Base-by-base conservation (phyloP, 2,888 invertebrate species). In the Leptopilina drosophilae region DNA sequence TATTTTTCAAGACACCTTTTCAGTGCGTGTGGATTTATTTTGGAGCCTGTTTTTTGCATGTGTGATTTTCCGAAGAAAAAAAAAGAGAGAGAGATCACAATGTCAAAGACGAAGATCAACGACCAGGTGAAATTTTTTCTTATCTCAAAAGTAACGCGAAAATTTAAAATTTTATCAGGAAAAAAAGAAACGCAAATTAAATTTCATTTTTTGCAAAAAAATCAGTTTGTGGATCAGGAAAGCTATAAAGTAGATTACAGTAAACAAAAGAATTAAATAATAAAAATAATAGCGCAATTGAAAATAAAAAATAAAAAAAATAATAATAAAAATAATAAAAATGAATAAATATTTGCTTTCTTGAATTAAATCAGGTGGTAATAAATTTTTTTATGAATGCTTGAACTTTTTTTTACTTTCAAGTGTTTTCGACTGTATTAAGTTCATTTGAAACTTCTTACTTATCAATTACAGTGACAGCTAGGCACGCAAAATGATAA, bases 51-150 rank as follows among this genome's bases (percentile, higher is more conserved):
- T 8, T n/a, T 53, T 33, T 53, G 26, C 49, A 46, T 20, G 26
- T n/a, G 40, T 64, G 14, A 64, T 69, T 53, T 46, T 20, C 46
- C n/a, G 33, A 62, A 67, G 77, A 80, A 65, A 76, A 14, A 12
- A 33, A 69, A 15, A 14, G 56, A 56, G 76, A 78, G 78, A 76
- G 76, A 80, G 80, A 80, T 76, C 69, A 83, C 83, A 86, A 84
- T 59, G 49, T 12, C 84, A 83, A 80, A 78, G 81, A 83, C 80
- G 79, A 80, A 80, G 82, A 64, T 76, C 82, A 80, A 80, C 78
- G 76, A 81, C 83, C 84, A 86, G 85, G 86, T 88, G 85, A 86
- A 87, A 62, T 15, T 62, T 20, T 20, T 62, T 15, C 8, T 20
- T 9, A 9, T 59, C 20, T 62, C 8, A 20, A 62, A 15, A 33